These are phyloP conservation scores for Ormyrus thymus DNA, from an alignment of 2,888 invertebrate species.

Conservation along the genomic window DNA sequence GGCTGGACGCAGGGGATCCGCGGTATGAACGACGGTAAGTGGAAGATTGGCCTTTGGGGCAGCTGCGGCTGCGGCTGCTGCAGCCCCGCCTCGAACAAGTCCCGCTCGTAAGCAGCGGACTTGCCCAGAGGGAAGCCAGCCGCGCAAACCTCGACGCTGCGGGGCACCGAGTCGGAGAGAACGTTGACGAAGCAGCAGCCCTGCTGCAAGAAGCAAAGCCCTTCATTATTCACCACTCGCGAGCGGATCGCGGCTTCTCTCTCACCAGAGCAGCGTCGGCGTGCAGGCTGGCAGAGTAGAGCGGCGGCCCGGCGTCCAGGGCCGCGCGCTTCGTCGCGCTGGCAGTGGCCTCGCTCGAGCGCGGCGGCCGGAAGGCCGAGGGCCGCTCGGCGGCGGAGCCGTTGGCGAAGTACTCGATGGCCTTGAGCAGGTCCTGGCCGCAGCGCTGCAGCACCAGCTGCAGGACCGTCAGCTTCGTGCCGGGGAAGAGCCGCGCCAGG, in stretches of 20 bases:
- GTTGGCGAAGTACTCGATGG: constrained; percentile 87
- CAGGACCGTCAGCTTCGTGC: constrained; percentile 89
- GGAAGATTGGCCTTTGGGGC: constrained; percentile 59
- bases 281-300: constrained; percentile 66
- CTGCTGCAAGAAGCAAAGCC: background rate
- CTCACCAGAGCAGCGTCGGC: constrained; percentile 62
- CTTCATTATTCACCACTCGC: background rate
- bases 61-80: constrained; percentile 63
- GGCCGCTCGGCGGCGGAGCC: constrained; percentile 49
- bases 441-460: constrained; percentile 94
- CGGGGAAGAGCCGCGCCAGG: constrained; percentile 91
- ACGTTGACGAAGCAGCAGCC: constrained; percentile 67
- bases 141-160: constrained; percentile 57
- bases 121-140: constrained; percentile 46
- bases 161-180: constrained; percentile 66
- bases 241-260: background rate
- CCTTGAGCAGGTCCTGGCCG: constrained; percentile 92
- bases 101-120: constrained; percentile 39
- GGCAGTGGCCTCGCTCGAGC: background rate
- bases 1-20: constrained; percentile 71
- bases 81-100: constrained; percentile 55
- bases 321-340: too few species aligned
- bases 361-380: constrained; percentile 60
- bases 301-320: constrained; percentile 56
- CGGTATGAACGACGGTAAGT: constrained; percentile 69